A percentile compares a stretch with the other conserved stretches of the same genome.
phyloP scores from a whole-genome alignment of 2,888 invertebrate species.

The Pelosia muscerda region DNA sequence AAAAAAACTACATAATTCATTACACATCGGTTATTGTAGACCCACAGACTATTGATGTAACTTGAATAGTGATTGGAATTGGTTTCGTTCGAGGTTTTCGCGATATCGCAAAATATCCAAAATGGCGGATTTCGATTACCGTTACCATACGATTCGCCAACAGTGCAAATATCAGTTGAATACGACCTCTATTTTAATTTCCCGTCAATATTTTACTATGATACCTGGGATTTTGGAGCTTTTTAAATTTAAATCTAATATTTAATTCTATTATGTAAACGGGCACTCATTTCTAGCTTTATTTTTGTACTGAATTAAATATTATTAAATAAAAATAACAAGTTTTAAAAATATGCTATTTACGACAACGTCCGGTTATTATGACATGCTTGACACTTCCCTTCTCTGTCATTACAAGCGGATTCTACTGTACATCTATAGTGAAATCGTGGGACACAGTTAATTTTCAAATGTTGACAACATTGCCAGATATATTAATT shows the following conservation, averaged over 20 bases:
- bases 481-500: background rate
- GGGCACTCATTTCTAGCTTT: no score
- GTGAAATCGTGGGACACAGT: no score
- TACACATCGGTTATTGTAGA: conserved; percentile 10
- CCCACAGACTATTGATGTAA: conserved; percentile 16
- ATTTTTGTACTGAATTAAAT: no score
- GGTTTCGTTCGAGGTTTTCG: conserved; percentile 23
- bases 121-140: conserved; percentile 33
- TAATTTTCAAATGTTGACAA: background rate
- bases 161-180: conserved; percentile 30
- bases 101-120: conserved; percentile 24
- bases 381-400: no score
- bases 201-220: conserved; percentile 12
- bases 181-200: conserved; percentile 9
- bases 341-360: no score
- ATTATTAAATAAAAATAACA: no score
- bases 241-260: background rate
- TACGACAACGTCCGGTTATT: no score
- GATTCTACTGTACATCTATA: no score
- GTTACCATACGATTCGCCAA: conserved; percentile 25
- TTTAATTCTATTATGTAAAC: no score
- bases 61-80: conserved; percentile 24
- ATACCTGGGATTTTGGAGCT: background rate
- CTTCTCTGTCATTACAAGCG: no score
- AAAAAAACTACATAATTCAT: conserved; percentile 6